Conservation (phyloP, 2,888 invertebrate species). For the Caenorhabditis zanzibari region DNA sequence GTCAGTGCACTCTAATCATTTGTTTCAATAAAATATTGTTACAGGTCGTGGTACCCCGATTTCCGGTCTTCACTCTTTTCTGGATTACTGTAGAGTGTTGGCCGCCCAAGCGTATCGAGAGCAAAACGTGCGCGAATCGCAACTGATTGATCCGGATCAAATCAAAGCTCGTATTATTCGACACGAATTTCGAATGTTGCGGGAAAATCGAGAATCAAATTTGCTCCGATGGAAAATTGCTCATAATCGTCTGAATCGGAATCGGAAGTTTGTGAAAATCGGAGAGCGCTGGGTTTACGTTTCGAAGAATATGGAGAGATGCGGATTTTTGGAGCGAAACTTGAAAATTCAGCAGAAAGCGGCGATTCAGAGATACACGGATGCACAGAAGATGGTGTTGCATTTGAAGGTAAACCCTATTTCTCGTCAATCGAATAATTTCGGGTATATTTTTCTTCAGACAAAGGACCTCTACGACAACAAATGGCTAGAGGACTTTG, state of each 20-base stretch:
- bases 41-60: not conserved
- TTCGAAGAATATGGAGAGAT: not conserved
- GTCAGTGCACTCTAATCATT: constrained; percentile 1
- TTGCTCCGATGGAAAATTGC: constrained; percentile 8
- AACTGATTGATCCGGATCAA: not conserved
- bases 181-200: constrained; percentile 3
- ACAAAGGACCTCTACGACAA: constrained; percentile 22
- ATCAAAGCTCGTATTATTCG: constrained; percentile 12
- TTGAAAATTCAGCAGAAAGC: not conserved
- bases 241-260: not conserved
- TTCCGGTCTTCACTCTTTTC: constrained; percentile 19
- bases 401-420: not conserved
- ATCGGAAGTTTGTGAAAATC: constrained; percentile 18
- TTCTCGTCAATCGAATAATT: too few relatives aligned
- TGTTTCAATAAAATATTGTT: not conserved
- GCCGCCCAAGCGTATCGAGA: constrained; percentile 13
- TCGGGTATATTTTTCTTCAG: too few relatives aligned
- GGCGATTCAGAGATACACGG: constrained; percentile 14
- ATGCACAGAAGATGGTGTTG: constrained; percentile 22
- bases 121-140: not conserved
- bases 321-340: constrained; percentile 8
- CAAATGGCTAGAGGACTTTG: constrained; percentile 11
- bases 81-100: constrained; percentile 26
- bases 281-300: constrained; percentile 20
- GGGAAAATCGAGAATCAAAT: not conserved